Evolutionary conservation across 2,888 invertebrate species (phyloP), one percentile per base, ranked within the genome.

Genomic region (Polymixis flavicincta): DNA sequence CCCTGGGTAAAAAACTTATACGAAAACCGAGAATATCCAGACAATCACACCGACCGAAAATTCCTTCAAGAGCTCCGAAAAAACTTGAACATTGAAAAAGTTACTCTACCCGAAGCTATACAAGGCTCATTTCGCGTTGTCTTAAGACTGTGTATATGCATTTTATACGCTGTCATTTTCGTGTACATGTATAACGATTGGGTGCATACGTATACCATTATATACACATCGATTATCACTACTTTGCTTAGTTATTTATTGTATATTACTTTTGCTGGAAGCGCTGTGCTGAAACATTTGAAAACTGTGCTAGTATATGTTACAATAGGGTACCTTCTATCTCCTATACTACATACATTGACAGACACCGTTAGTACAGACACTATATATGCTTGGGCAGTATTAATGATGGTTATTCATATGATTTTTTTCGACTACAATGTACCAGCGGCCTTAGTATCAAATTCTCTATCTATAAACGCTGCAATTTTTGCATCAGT

Each of bases 301-400:
- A 97, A 98, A 92, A 99, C 98, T 0, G 97, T 98, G 0, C 90
- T 98, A 54, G 98, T 98, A 14, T 99, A 99, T 89, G 92, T 99
- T 3, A 97, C 98, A 0, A 98, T 99, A 91, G 99, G 99, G 1
- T 99, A 98, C 90, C 97, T 99, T 71, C 97, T 99, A 77, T 99
- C 99, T 0, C 99, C 99, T 0, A 97, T 99, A 28, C 94, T 99
- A 52, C 98, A 99, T 92, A 99, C 99, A 0, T 96, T 99, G 68
- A 99, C 99, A 0, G 99, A 99, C 92, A 99, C 99, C 0, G 98
- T 99, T 4, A 99, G 99, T 90, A 99, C 99, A 0, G 99, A 99
- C 91, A 99, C 99, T 0, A 99, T 99, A 90, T 99, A 99, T 90
- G 98, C 99, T 2, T 98, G 98, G 97, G 97, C 99, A 0, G 98